phyloP scores from a whole-genome alignment of 2,888 invertebrate genomes.

The Hetaerina titia region DNA sequence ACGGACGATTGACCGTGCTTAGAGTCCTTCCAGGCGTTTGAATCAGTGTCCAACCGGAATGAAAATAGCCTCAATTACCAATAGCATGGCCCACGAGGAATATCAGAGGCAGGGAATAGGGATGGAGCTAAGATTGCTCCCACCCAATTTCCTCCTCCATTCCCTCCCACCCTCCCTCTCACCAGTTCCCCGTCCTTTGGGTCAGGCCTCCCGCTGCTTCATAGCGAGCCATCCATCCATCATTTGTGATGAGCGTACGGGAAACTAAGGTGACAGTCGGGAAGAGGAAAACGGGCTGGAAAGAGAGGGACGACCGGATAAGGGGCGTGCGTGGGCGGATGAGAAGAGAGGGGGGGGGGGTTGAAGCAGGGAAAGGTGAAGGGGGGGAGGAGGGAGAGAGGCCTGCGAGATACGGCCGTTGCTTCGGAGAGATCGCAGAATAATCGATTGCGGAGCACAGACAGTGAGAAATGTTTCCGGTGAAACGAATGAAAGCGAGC shows the following conservation, averaged over 20 bases:
- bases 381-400: neutral
- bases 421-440: conserved; percentile 48
- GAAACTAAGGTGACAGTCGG: conserved; percentile 23
- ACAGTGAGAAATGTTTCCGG: conserved; percentile 52
- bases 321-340: neutral
- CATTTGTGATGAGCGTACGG: conserved; percentile 50
- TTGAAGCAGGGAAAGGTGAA: neutral
- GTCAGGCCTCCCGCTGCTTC: neutral
- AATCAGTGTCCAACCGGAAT: neutral
- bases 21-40: neutral
- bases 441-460: conserved; percentile 37
- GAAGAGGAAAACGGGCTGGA: neutral
- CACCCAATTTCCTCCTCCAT: neutral
- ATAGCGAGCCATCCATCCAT: conserved; percentile 41
- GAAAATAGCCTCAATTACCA: neutral
- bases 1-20: neutral
- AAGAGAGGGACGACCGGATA: neutral
- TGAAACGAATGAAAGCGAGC: neutral
- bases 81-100: neutral
- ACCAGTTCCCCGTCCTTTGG: neutral
- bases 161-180: neutral
- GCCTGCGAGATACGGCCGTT: neutral
- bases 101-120: neutral
- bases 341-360: neutral
- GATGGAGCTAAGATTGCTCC: neutral